phyloP scores from a whole-genome alignment of 1,140 invertebrate species.

The Aricia agestis region DNA sequence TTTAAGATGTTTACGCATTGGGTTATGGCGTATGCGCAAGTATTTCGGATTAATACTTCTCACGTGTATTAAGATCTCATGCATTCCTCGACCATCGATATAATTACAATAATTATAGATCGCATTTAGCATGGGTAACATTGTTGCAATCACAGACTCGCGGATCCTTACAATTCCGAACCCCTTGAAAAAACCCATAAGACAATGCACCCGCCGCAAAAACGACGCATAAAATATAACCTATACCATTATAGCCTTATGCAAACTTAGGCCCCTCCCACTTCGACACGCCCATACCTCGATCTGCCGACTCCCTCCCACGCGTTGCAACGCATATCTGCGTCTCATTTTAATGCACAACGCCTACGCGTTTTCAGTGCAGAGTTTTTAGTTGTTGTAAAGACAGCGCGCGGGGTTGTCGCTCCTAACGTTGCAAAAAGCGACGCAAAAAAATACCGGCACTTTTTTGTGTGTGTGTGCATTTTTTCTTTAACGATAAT shows the following conservation, averaged over 20 bases:
- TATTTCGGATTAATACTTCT: not conserved
- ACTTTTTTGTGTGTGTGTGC: conserved; percentile 37
- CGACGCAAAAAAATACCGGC: conserved; percentile 23
- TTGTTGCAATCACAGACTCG: conserved; percentile 26
- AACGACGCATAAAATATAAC: conserved; percentile 55
- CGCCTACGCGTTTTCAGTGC: conserved; percentile 60
- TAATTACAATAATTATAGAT: conserved; percentile 32
- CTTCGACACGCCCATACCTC: conserved; percentile 48
- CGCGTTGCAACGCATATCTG: conserved; percentile 32
- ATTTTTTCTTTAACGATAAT: conserved; percentile 41
- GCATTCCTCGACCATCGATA: not conserved
- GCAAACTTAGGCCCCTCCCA: conserved; percentile 60
- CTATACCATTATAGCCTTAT: conserved; percentile 45
- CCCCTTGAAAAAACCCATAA: conserved; percentile 48
- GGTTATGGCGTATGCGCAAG: not conserved
- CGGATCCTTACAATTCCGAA: conserved; percentile 26
- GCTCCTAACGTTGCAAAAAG: conserved; percentile 40
- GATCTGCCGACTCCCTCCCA: conserved; percentile 37
- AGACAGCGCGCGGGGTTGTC: conserved; percentile 53
- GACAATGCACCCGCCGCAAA: conserved; percentile 65
- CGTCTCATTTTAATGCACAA: conserved; percentile 46
- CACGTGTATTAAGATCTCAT: not conserved
- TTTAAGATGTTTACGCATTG: too few relatives aligned
- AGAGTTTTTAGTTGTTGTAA: conserved; percentile 67
- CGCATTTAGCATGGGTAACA: conserved; percentile 19